phyloP scores from a whole-genome alignment of 2,888 invertebrate species.

The Drosophila lutescens region DNA sequence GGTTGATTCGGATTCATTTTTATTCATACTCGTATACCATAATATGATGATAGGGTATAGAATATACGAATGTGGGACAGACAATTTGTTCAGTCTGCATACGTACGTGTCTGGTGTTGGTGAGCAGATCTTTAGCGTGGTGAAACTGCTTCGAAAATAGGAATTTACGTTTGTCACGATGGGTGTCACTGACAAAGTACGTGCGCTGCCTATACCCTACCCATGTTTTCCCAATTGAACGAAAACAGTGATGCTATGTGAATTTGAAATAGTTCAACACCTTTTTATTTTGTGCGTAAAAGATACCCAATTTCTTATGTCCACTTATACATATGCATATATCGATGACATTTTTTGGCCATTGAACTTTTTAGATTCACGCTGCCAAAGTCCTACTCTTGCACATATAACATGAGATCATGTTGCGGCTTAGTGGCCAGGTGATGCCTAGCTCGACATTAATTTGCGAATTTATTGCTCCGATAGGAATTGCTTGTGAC shows the following conservation, averaged over 20 bases:
- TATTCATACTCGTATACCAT: too few relatives aligned
- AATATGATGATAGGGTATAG: background rate
- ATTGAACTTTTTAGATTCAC: background rate
- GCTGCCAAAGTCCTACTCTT: background rate
- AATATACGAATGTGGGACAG: background rate
- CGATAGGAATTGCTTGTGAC: background rate
- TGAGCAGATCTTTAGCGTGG: background rate
- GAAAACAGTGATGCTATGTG: background rate
- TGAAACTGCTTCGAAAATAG: background rate
- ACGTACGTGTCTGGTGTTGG: conserved; percentile 4
- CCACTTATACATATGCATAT: background rate
- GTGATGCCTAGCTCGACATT: background rate
- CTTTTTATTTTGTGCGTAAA: background rate
- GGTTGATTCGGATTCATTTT: too few relatives aligned
- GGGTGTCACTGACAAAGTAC: conserved; percentile 2
- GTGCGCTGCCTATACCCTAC: conserved; percentile 1
- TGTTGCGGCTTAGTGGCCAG: background rate
- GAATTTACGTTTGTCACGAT: conserved; percentile 2
- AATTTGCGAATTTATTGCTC: background rate
- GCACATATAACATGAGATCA: background rate
- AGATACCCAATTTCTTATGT: background rate
- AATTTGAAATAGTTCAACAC: conserved; percentile 7
- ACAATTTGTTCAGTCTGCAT: background rate
- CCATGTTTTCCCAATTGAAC: background rate
- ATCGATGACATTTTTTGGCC: background rate